phyloP scores from a whole-genome alignment of 1,140 invertebrate genomes.

The Marisa cornuarietis region DNA sequence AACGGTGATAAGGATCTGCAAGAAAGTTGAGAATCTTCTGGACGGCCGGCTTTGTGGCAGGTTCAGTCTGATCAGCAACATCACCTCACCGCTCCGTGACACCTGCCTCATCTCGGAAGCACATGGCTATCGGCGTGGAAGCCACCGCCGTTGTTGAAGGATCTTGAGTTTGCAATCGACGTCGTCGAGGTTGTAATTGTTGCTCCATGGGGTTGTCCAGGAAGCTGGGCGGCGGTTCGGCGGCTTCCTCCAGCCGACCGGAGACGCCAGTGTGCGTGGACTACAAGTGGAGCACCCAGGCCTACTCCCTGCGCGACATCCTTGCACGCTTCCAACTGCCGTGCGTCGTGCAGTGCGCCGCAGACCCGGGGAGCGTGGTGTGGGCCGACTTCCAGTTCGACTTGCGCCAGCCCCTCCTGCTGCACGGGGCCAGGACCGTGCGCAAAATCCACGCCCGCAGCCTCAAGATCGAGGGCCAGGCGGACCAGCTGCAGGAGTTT shows the following conservation, averaged over 20 bases:
- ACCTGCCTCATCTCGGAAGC: too few relatives aligned
- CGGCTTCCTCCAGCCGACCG: neutral
- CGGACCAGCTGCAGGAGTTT: constrained; percentile 30
- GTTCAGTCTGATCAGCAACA: too few relatives aligned
- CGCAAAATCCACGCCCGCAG: constrained; percentile 40
- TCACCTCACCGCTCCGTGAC: too few relatives aligned
- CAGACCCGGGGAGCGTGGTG: constrained; percentile 30
- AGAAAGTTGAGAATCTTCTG: too few relatives aligned
- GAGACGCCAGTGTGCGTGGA: constrained; percentile 25
- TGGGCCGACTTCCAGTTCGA: constrained; percentile 35
- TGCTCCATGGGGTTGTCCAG: constrained; percentile 32
- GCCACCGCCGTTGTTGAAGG: too few relatives aligned
- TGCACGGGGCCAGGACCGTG: constrained; percentile 31
- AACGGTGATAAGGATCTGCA: too few relatives aligned
- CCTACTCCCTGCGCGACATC: constrained; percentile 40
- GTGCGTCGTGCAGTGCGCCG: constrained; percentile 42
- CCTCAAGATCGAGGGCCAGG: constrained; percentile 22
- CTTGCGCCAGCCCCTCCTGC: constrained; percentile 37
- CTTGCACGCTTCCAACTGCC: constrained; percentile 43
- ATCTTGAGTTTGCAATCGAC: too few relatives aligned
- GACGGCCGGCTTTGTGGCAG: too few relatives aligned
- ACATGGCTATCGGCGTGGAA: too few relatives aligned
- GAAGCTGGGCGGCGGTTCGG: constrained; percentile 24
- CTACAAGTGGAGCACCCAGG: constrained; percentile 47
- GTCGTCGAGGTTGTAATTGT: too few relatives aligned